Evolutionary conservation across 1,140 invertebrate species (phyloP).

Genomic region (Penaeus indicus): DNA sequence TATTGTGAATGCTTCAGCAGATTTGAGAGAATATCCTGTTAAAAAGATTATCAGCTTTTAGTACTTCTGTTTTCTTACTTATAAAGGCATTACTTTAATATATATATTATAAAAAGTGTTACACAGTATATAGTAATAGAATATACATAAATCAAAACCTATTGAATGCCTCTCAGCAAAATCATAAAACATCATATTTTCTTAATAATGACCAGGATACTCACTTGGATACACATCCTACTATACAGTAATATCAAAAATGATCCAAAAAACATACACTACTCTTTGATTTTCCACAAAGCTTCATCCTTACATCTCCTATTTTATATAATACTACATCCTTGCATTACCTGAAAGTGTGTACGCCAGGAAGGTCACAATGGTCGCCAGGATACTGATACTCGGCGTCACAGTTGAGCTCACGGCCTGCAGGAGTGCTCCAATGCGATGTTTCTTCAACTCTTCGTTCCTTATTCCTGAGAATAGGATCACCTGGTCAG

Average conservation of each 20-base stretch:
- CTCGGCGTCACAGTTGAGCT: conserved; percentile 59
- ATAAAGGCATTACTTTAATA: neutral
- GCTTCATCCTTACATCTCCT: neutral
- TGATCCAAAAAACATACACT: neutral
- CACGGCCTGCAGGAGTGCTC: conserved; percentile 57
- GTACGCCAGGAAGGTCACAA: conserved; percentile 58
- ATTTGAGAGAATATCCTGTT: conserved; percentile 53
- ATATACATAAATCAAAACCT: no score
- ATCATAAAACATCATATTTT: no score
- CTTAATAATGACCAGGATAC: no score
- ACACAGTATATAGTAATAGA: no score
- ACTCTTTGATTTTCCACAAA: neutral
- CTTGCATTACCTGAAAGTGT: conserved; percentile 47
- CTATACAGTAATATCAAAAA: no score
- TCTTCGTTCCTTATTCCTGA: conserved; percentile 49
- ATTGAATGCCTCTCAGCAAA: no score
- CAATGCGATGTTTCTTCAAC: conserved; percentile 57
- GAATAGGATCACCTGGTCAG: neutral
- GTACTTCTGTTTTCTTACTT: neutral
- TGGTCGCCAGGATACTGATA: conserved; percentile 62
- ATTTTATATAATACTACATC: neutral
- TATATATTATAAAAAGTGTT: no score
- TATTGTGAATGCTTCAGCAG: conserved; percentile 65
- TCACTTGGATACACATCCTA: no score
- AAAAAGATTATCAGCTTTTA: neutral